phyloP scores from a whole-genome alignment of 2,888 invertebrate genomes.

The Heliothis peltigera region DNA sequence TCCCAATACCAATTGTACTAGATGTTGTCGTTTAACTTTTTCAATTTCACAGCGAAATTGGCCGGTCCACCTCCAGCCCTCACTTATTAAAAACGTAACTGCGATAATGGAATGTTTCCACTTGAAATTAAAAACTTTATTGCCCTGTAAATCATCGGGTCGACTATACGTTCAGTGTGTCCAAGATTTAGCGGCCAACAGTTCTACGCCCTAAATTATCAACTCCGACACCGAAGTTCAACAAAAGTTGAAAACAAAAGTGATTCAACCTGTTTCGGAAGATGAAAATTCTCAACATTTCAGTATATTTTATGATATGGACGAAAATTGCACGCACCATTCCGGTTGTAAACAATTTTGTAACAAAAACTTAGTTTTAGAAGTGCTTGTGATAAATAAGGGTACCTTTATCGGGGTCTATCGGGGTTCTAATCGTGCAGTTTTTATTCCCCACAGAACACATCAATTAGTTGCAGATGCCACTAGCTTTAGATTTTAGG shows the following conservation, averaged over 20 bases:
- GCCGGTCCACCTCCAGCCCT: conserved; percentile 69
- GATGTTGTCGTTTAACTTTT: conserved; percentile 79
- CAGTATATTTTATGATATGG: conserved; percentile 62
- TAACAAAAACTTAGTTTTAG: conserved; percentile 59
- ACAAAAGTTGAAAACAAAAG: conserved; percentile 71
- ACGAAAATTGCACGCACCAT: conserved; percentile 57
- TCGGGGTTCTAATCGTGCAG: conserved; percentile 72
- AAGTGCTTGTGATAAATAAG: conserved; percentile 50
- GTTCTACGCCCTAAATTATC: conserved; percentile 70
- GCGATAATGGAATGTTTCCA: conserved; percentile 76
- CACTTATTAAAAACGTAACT: conserved; percentile 79
- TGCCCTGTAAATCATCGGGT: conserved; percentile 74
- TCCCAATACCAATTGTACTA: conserved; percentile 69
- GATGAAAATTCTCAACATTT: conserved; percentile 69
- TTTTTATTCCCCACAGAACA: conserved; percentile 82
- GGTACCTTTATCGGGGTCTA: conserved; percentile 39
- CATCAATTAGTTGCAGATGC: conserved; percentile 86
- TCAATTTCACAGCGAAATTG: conserved; percentile 79
- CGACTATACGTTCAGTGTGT: conserved; percentile 67
- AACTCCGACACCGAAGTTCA: conserved; percentile 63
- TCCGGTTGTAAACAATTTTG: conserved; percentile 50
- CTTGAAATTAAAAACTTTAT: conserved; percentile 81
- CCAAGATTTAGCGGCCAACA: conserved; percentile 70
- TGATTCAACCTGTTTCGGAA: conserved; percentile 66
- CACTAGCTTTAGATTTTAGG: conserved; percentile 78